Conservation (phyloP, 2,888 invertebrate genomes). For the Caenorhabditis sulstoni region DNA sequence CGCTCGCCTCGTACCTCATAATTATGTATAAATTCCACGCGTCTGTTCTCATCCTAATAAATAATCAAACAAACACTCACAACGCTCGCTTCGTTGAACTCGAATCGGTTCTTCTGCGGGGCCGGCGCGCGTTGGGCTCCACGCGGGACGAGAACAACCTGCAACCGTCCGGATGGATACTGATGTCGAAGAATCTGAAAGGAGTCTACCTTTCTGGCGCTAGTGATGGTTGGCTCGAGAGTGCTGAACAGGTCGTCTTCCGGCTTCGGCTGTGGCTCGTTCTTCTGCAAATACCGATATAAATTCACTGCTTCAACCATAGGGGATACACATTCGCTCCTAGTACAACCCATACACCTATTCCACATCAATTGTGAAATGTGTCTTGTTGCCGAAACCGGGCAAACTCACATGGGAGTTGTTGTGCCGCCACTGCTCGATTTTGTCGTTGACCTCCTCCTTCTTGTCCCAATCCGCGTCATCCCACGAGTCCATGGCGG, state of each 20-base stretch:
- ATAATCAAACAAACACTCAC: conserved; percentile 30
- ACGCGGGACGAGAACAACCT: conserved; percentile 62
- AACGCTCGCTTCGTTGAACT: conserved; percentile 55
- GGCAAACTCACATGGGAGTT: conserved; percentile 45
- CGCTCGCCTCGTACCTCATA: conserved; percentile 46
- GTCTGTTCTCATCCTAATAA: conserved; percentile 26
- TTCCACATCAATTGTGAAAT: too few species aligned
- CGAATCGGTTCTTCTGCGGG: conserved; percentile 63
- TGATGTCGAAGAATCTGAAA: too few species aligned
- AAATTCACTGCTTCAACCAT: too few species aligned
- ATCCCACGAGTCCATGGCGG: conserved; percentile 66
- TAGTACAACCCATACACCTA: too few species aligned
- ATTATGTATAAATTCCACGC: conserved; percentile 49
- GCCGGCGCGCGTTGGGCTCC: conserved; percentile 27
- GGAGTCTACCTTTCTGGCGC: conserved; percentile 69
- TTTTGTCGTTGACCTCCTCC: conserved; percentile 73
- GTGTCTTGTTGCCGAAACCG: too few species aligned
- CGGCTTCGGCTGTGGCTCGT: conserved; percentile 26
- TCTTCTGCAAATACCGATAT: too few species aligned
- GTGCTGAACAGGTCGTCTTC: conserved; percentile 76
- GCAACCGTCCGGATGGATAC: conserved; percentile 3
- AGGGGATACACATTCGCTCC: too few species aligned
- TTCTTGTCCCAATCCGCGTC: conserved; percentile 70
- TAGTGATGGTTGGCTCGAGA: conserved; percentile 75
- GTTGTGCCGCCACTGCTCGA: conserved; percentile 74